Evolutionary conservation across 1,140 invertebrate genomes (phyloP).

Genomic region (Nephila pilipes): DNA sequence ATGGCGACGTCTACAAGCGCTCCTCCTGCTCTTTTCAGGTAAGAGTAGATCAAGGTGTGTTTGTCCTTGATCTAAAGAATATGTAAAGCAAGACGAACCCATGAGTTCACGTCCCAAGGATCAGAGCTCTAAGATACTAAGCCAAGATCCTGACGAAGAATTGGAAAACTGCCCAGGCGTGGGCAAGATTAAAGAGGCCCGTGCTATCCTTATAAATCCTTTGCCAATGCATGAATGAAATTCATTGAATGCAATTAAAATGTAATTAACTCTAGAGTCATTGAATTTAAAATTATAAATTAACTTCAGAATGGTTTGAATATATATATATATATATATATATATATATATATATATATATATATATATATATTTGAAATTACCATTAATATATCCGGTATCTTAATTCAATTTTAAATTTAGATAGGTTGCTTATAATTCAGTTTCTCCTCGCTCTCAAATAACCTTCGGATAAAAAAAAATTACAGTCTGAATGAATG

Average conservation of each 20-base stretch:
- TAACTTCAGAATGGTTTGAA: too few relatives aligned
- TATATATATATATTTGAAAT: too few relatives aligned
- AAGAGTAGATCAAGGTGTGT: conserved; percentile 51
- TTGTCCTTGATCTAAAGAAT: conserved; percentile 55
- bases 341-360: too few relatives aligned
- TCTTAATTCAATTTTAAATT: too few relatives aligned
- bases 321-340: too few relatives aligned
- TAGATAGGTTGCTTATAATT: too few relatives aligned
- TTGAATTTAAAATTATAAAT: too few relatives aligned
- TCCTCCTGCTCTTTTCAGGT: background rate
- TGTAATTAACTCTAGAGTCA: too few relatives aligned
- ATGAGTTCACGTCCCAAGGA: background rate
- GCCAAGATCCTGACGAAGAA: conserved; percentile 2
- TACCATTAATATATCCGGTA: too few relatives aligned
- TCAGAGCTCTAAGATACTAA: background rate
- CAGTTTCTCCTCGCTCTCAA: too few relatives aligned
- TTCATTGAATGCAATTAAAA: background rate
- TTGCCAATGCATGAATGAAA: background rate
- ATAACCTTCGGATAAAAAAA: too few relatives aligned
- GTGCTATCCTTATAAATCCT: background rate
- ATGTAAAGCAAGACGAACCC: conserved; percentile 1
- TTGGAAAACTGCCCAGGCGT: background rate
- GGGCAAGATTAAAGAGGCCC: background rate
- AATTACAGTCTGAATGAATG: too few relatives aligned
- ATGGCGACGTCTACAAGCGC: background rate